Base-by-base conservation (phyloP, 2,113 vertebrate species). In the Brachionichthys hirsutus region DNA sequence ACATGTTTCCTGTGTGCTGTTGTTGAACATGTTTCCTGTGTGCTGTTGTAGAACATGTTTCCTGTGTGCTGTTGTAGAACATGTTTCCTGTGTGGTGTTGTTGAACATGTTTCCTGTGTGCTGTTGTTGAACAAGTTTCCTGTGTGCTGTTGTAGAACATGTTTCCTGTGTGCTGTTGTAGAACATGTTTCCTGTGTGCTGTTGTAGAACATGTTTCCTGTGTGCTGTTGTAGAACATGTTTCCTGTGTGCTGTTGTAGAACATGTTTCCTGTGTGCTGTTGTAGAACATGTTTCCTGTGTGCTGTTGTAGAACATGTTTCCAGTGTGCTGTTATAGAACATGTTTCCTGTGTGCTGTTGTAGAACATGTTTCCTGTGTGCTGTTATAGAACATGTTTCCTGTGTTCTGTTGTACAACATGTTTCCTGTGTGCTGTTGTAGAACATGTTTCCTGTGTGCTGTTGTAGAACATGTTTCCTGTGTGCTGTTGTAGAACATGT, bases 151-250 rank as follows among this genome's bases (percentile, higher is more conserved):
- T 38, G 43, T 43, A 36, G 54, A 43, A 57, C 55, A 15, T 10
- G 79, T 49, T 47, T 67, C 67, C 60, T 55, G 54, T 48, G 55
- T 38, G 30, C 62, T 34, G 55, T 60, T n/a, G n/a, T n/a, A n/a
- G n/a, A n/a, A n/a, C n/a, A n/a, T n/a, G n/a, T n/a, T n/a, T n/a
- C n/a, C n/a, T n/a, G n/a, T n/a, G n/a, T n/a, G n/a, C 17, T 13
- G 35, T 30, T 38, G 43, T 43, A 36, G 54, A 43, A 57, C 55
- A 15, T 10, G 79, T 49, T 47, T 67, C 67, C 60, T 55, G 54
- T 48, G 55, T 38, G 30, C 62, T 34, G 55, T 60, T n/a, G n/a
- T n/a, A n/a, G n/a, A n/a, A n/a, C n/a, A n/a, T n/a, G n/a, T n/a
- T n/a, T n/a, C n/a, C n/a, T n/a, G n/a, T n/a, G n/a, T n/a, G n/a